Base-by-base conservation (phyloP, 2,797 vertebrate genomes). In the Sebastes vulpes region DNA sequence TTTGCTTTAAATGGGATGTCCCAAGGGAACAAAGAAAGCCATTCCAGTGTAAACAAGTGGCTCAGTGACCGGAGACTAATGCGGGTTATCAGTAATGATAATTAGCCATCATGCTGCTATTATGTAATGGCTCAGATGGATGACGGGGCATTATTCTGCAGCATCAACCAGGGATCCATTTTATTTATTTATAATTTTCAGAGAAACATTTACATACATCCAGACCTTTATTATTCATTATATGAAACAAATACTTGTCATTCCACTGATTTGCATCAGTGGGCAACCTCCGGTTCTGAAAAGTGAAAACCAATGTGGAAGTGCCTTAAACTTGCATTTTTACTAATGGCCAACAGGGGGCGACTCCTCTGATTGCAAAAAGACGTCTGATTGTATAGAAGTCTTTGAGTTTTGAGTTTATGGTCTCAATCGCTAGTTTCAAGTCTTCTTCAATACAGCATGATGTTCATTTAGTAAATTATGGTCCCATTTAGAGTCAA, bases 41-140 rank as follows among this genome's bases (percentile, higher is more conserved):
- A 20, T 68, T 78, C 56, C 76, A 74, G 31, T 71, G 69, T 35
- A 85, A 88, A 75, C 68, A 79, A 84, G 73, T 66, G 63, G 65
- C 63, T 85, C 65, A 81, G 75, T 79, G 89, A 88, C 85, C 77
- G 32, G 52, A 76, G 69, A 86, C 84, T 88, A 89, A 91, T 85
- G 83, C 73, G 76, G 72, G 75, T 75, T 83, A 82, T 83, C 54
- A 10, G 42, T 72, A 61, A 75, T 78, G 84, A 72, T 82, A 80
- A 90, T 84, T 76, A 65, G 77, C 76, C 73, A 71, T 86, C 67
- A 72, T 82, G 76, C 69, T 84, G 61, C 73, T 84, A 81, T 82
- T 42, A 75, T 74, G 56, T 75, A 75, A 80, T 29, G 75, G 46
- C 78, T 82, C 66, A 61, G 69, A 79, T 63, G 69, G 84, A 86